Percentiles rank a stretch among this genome's conserved stretches.
Evolutionary conservation across 2,113 vertebrate genomes (phyloP).

Genomic region (Pachycephala philippinensis): DNA sequence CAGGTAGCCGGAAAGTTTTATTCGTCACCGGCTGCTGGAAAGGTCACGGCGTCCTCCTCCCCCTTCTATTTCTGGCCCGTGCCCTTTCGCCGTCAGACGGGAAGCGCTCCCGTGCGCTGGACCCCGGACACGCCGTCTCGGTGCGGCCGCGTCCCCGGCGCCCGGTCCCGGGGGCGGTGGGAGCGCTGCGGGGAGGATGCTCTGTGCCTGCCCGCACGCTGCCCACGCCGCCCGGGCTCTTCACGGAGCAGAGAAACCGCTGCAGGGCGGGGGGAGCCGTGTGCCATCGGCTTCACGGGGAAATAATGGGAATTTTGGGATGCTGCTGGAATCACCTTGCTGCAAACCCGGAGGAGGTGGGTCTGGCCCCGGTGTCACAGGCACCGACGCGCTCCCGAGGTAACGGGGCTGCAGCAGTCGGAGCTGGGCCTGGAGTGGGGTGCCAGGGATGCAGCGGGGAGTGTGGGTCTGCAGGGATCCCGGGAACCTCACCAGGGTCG

Average conservation of each 20-base stretch:
- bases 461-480: background rate
- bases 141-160: background rate
- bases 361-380: fast-evolving
- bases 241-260: background rate
- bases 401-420: background rate
- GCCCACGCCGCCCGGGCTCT: background rate
- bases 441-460: background rate
- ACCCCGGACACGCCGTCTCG: background rate
- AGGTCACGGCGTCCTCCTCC: conserved; percentile 47
- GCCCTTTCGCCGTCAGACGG: conserved; percentile 2
- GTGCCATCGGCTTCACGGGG: background rate
- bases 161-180: background rate
- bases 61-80: conserved; percentile 21
- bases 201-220: background rate
- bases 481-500: fast-evolving
- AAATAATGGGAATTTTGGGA: background rate
- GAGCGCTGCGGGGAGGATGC: background rate
- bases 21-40: conserved; percentile 6
- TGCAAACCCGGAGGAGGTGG: background rate
- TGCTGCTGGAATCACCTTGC: background rate
- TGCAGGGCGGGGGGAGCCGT: background rate
- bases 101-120: background rate
- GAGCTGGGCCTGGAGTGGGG: background rate
- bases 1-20: conserved; percentile 40
- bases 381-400: background rate